Evolutionary conservation across 2,888 invertebrate species (phyloP).

Genomic region (Zonitis immaculata): DNA sequence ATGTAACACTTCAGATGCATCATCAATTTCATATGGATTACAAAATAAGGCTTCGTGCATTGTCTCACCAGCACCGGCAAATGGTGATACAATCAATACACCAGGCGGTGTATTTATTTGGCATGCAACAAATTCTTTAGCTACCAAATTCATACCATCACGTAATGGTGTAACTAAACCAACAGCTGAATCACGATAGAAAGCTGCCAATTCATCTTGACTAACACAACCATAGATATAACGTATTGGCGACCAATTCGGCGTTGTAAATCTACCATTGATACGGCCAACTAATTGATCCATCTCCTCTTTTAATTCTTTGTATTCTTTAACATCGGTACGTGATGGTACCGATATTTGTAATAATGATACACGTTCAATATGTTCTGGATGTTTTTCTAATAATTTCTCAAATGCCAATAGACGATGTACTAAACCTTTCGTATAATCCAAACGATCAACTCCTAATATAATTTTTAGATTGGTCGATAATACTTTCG

Average conservation of each 20-base stretch:
- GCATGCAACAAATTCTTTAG: slow-evolving; percentile 89
- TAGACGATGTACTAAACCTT: slow-evolving; percentile 78
- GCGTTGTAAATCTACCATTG: slow-evolving; percentile 84
- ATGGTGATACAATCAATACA: slow-evolving; percentile 83
- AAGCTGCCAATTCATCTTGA: slow-evolving; percentile 80
- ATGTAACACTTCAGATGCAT: slow-evolving; percentile 82
- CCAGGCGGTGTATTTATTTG: slow-evolving; percentile 81
- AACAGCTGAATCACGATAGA: slow-evolving; percentile 82
- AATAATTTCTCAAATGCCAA: slow-evolving; percentile 78
- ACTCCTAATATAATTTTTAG: slow-evolving; percentile 83
- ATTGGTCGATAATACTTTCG: slow-evolving; percentile 60
- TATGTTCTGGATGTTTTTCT: slow-evolving; percentile 80
- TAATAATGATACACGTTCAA: slow-evolving; percentile 74
- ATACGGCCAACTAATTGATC: slow-evolving; percentile 85
- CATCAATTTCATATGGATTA: slow-evolving; percentile 85
- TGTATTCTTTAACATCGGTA: slow-evolving; percentile 86
- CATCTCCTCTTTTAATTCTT: slow-evolving; percentile 85
- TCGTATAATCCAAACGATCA: slow-evolving; percentile 86
- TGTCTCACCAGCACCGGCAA: slow-evolving; percentile 89
- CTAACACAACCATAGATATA: slow-evolving; percentile 86
- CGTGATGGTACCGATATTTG: slow-evolving; percentile 87
- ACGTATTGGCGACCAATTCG: slow-evolving; percentile 84
- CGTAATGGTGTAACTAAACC: slow-evolving; percentile 82
- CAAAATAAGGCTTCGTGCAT: slow-evolving; percentile 90
- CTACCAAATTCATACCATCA: slow-evolving; percentile 90